These are phyloP conservation scores for Cottoperca gobio DNA, from an alignment of 2,797 vertebrate species.

Conservation along the genomic window DNA sequence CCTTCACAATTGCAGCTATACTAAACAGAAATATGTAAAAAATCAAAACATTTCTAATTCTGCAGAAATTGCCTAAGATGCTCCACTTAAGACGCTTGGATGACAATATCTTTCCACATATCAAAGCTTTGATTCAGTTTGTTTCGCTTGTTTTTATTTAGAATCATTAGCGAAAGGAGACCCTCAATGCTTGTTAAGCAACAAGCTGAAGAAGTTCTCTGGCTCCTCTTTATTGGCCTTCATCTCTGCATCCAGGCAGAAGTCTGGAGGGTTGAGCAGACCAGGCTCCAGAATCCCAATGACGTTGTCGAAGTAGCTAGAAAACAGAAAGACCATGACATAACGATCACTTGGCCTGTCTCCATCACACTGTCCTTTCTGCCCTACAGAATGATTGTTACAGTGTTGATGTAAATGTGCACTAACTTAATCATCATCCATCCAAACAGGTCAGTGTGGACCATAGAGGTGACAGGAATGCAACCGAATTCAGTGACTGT, in stretches of 20 bases:
- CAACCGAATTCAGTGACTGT: constrained; percentile 83
- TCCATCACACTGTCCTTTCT: too few relatives aligned
- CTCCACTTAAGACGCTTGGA: not conserved
- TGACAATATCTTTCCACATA: not conserved
- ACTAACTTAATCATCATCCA: constrained; percentile 69
- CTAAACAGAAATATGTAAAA: not conserved
- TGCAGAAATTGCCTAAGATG: not conserved
- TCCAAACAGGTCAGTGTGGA: constrained; percentile 38
- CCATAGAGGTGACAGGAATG: constrained; percentile 60
- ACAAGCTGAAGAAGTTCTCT: constrained; percentile 56
- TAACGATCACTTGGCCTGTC: not conserved
- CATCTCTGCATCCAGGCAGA: constrained; percentile 47
- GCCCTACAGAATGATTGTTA: not conserved
- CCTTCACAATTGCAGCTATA: not conserved
- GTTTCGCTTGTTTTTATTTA: not conserved
- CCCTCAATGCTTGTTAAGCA: constrained; percentile 13
- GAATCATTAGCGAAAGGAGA: not conserved
- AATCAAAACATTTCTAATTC: not conserved
- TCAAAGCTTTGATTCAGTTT: not conserved
- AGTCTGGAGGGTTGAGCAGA: constrained; percentile 73
- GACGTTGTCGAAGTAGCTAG: constrained; percentile 76
- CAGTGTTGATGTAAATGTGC: not conserved
- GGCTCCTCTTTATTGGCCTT: not conserved
- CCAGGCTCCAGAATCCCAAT: constrained; percentile 69
- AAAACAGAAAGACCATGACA: not conserved